These are phyloP conservation scores for Ascaphus truei DNA, from an alignment of 2,113 vertebrate species.

Conservation along the genomic window DNA sequence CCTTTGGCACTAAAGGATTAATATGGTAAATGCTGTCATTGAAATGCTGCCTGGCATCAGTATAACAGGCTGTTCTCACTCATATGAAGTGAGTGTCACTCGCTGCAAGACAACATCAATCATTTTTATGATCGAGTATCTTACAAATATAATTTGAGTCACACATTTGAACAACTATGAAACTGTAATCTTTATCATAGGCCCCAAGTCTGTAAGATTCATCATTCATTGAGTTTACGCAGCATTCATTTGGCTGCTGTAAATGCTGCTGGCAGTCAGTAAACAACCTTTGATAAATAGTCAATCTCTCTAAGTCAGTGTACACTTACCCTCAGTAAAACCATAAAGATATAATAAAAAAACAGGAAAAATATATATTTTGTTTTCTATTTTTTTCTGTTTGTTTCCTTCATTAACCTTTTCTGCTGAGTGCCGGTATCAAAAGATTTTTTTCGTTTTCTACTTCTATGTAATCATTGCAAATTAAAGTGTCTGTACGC, in stretches of 20 bases:
- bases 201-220: neutral
- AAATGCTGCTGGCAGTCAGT: conserved; percentile 12
- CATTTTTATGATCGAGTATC: too few species aligned
- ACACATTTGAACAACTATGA: too few species aligned
- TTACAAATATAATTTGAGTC: too few species aligned
- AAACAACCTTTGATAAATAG: conserved; percentile 15
- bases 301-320: neutral
- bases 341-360: conserved; percentile 14
- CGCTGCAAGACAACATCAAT: too few species aligned
- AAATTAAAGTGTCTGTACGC: too few species aligned
- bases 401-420: neutral
- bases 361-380: neutral
- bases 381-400: neutral
- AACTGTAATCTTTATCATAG: too few species aligned
- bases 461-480: too few species aligned
- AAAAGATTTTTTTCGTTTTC: neutral
- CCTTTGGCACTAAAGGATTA: too few species aligned
- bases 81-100: too few species aligned
- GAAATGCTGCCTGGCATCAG: too few species aligned
- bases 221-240: neutral
- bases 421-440: neutral
- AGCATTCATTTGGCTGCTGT: conserved; percentile 12
- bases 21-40: too few species aligned
- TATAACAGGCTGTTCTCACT: too few species aligned
- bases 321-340: neutral